phyloP scores from a whole-genome alignment of 2,113 vertebrate genomes.

The Propithecus coquereli region DNA sequence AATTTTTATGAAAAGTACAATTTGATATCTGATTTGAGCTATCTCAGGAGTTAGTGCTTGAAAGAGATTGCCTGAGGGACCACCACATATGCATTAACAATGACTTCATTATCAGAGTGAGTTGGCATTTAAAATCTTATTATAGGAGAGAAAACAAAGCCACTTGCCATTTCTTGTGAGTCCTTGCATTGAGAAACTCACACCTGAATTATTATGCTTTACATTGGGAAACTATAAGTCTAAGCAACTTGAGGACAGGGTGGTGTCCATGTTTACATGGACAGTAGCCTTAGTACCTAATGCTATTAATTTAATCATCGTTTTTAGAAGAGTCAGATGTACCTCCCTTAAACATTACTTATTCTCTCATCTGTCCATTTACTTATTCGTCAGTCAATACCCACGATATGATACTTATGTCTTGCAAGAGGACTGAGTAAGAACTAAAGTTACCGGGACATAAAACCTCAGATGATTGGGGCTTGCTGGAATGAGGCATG shows the following conservation, averaged over 20 bases:
- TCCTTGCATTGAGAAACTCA: background rate
- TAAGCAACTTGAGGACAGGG: background rate
- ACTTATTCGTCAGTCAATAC: background rate
- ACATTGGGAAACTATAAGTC: background rate
- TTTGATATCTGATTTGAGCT: conserved; percentile 62
- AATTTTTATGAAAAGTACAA: conserved; percentile 66
- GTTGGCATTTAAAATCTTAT: conserved; percentile 35
- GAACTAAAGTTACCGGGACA: background rate
- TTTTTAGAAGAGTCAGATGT: background rate
- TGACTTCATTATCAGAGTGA: conserved; percentile 47
- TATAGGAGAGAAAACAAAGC: background rate
- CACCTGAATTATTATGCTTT: background rate
- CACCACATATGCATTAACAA: conserved; percentile 52
- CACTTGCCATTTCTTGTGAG: background rate
- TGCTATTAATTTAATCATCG: background rate
- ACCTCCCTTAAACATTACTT: background rate
- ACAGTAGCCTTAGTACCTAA: background rate
- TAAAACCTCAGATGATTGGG: background rate
- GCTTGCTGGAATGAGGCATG: background rate
- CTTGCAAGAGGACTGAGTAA: background rate
- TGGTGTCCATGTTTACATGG: background rate
- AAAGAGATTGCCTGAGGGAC: conserved; percentile 60
- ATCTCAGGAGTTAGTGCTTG: conserved; percentile 60
- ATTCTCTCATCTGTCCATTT: background rate
- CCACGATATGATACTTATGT: background rate